A percentile compares a stretch with the other conserved stretches of the same genome.
Conservation (phyloP, 2,888 invertebrate species). For the Dryobota labecula region DNA sequence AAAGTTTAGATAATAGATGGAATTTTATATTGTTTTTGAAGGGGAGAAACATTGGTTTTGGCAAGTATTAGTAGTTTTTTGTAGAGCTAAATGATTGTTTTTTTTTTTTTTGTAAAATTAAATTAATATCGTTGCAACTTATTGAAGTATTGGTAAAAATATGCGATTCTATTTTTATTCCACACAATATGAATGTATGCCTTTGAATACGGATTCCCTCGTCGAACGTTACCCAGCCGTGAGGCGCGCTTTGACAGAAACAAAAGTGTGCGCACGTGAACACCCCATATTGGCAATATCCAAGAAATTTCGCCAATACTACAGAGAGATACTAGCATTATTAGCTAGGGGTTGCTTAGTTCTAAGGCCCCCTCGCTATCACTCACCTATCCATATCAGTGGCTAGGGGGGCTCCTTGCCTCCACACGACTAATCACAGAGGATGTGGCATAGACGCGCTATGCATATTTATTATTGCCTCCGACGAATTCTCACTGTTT, state of each 20-base stretch:
- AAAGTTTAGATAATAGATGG: constrained; percentile 1
- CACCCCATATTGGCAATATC: constrained; percentile 89
- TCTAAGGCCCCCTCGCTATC: constrained; percentile 87
- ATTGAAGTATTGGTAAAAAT: neutral
- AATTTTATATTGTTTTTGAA: constrained; percentile 21
- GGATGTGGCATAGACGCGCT: constrained; percentile 89
- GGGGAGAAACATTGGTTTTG: neutral
- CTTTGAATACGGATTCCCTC: constrained; percentile 58
- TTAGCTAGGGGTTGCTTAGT: constrained; percentile 87
- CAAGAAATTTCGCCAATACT: constrained; percentile 88
- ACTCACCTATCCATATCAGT: constrained; percentile 89
- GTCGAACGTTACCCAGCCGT: constrained; percentile 56
- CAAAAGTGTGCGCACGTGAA: constrained; percentile 86
- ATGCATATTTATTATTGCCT: constrained; percentile 90
- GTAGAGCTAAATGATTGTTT: neutral
- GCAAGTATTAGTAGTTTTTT: neutral
- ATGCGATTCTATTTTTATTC: constrained; percentile 45
- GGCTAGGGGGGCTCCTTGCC: constrained; percentile 72
- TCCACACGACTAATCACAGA: constrained; percentile 89
- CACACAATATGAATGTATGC: constrained; percentile 49
- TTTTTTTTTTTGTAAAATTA: neutral
- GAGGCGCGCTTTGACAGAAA: constrained; percentile 80
- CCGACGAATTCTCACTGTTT: constrained; percentile 85
- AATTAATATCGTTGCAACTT: neutral
- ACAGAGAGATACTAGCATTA: constrained; percentile 86